These are phyloP conservation scores for Microtus ochrogaster DNA, from an alignment of 2,113 vertebrate genomes.

Conservation along the genomic window DNA sequence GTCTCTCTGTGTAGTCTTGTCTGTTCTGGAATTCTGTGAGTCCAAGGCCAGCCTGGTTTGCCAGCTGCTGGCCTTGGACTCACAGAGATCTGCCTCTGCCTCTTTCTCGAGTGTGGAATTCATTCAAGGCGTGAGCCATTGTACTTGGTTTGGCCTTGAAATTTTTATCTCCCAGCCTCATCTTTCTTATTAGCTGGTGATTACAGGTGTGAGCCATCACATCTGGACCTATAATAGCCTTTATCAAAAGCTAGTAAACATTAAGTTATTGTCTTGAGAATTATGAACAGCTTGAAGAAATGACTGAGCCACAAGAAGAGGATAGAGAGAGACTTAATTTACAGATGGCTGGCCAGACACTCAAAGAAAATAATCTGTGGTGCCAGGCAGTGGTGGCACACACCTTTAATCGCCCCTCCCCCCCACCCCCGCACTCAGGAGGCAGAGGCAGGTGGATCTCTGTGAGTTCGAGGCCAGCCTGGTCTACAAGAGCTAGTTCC, in stretches of 20 bases:
- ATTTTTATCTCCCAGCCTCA: not conserved
- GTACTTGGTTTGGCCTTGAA: not conserved
- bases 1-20: not conserved
- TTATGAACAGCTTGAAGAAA: not conserved
- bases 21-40: not conserved
- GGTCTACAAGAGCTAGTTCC: too few species aligned
- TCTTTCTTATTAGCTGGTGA: not conserved
- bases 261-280: not conserved
- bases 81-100: not conserved
- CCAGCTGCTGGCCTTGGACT: not conserved
- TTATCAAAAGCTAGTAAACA: not conserved
- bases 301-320: not conserved
- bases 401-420: too few species aligned
- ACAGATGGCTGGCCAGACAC: not conserved
- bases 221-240: not conserved
- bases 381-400: too few species aligned
- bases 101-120: not conserved
- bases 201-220: not conserved
- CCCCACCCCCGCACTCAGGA: too few species aligned
- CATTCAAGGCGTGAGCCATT: rapidly evolving
- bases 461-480: too few species aligned
- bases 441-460: too few species aligned
- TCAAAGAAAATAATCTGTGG: not conserved
- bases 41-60: too few species aligned
- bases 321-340: not conserved